phyloP scores from a whole-genome alignment of 2,888 invertebrate species.

The Heliconius cydno region DNA sequence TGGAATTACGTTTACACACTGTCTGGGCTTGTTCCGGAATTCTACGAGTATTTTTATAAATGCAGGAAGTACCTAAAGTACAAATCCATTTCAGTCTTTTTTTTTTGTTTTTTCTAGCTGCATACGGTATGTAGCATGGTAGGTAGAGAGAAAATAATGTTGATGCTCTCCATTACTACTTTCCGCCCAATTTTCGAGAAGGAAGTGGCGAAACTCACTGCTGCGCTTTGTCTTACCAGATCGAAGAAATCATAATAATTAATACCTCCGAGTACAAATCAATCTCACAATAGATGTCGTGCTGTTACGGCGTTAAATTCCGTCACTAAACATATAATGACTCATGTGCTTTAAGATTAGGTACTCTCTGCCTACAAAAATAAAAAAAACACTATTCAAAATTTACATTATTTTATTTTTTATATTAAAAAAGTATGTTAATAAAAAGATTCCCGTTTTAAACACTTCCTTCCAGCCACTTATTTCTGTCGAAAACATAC shows the following conservation, averaged over 20 bases:
- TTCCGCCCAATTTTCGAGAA: background rate
- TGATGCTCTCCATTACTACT: background rate
- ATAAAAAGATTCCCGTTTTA: background rate
- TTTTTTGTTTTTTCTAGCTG: background rate
- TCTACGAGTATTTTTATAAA: conserved; percentile 1
- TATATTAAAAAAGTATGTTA: background rate
- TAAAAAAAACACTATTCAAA: background rate
- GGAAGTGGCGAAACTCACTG: background rate
- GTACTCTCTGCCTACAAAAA: no score
- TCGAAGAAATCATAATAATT: background rate
- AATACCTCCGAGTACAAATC: background rate
- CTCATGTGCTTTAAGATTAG: no score
- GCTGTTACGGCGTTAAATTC: no score
- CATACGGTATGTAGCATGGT: background rate
- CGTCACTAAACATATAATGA: no score
- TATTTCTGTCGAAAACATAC: conserved; percentile 5
- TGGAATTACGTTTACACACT: conserved; percentile 14
- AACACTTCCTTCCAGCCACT: background rate
- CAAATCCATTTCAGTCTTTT: background rate
- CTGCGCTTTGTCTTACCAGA: background rate
- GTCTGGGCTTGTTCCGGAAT: conserved; percentile 17
- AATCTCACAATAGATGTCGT: background rate
- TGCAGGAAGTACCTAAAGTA: background rate
- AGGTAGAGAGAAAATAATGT: background rate
- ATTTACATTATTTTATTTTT: no score